Percentiles rank a stretch among this genome's conserved stretches.
These are phyloP conservation scores for Antigone vipio DNA, from an alignment of 2,113 vertebrate genomes.

Conservation along the genomic window DNA sequence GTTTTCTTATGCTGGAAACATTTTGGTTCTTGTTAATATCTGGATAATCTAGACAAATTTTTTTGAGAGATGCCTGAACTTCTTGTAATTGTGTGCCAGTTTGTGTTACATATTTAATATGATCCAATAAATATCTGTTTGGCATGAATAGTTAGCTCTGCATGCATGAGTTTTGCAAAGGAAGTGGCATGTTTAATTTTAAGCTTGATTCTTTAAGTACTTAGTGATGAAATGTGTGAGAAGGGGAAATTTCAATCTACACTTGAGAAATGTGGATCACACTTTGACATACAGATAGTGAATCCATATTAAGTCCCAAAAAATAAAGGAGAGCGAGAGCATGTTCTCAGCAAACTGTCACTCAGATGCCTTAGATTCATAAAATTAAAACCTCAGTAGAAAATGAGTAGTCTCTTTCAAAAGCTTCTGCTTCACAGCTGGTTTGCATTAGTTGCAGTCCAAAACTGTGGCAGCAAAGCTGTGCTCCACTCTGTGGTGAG, in stretches of 20 bases:
- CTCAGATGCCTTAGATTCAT: conserved; percentile 6
- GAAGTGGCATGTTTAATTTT: conserved; percentile 2
- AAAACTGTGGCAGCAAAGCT: conserved; percentile 48
- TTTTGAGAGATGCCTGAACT: background rate
- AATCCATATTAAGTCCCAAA: background rate
- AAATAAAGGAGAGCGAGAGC: background rate
- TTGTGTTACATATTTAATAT: background rate
- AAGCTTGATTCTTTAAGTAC: background rate
- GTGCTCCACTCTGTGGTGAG: conserved; percentile 22
- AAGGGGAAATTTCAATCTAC: background rate
- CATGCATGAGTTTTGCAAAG: background rate
- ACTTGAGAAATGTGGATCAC: background rate
- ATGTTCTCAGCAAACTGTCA: conserved; percentile 1
- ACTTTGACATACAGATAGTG: background rate
- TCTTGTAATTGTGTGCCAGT: background rate
- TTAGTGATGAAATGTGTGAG: background rate
- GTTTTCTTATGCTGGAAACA: background rate
- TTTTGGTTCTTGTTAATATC: background rate
- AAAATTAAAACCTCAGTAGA: conserved; percentile 68
- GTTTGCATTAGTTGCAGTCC: conserved; percentile 77
- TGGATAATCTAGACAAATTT: background rate
- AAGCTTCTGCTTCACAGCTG: conserved; percentile 71
- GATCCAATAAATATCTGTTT: background rate
- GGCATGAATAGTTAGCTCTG: background rate
- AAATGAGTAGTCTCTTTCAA: conserved; percentile 24